Percentiles rank a stretch among this genome's conserved stretches.
phyloP scores from a whole-genome alignment of 2,888 invertebrate species.

The Athripsodes cinereus region DNA sequence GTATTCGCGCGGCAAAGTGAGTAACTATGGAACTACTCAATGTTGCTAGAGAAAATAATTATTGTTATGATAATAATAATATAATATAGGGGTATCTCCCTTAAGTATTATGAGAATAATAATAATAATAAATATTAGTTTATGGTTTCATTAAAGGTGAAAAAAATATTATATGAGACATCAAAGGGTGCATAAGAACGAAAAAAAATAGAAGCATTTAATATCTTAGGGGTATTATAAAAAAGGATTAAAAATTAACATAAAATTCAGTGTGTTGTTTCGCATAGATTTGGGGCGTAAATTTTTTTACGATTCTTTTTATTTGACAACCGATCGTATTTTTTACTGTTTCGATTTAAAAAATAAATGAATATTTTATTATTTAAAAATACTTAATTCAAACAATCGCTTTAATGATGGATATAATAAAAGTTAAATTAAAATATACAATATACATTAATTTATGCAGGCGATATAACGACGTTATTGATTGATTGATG shows the following conservation, averaged over 20 bases:
- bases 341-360: constrained; percentile 16
- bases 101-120: background rate
- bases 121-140: constrained; percentile 26
- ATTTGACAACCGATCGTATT: constrained; percentile 3
- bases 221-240: constrained; percentile 4
- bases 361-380: constrained; percentile 7
- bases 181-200: constrained; percentile 15
- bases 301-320: constrained; percentile 17
- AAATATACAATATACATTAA: background rate
- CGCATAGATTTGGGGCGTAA: constrained; percentile 14
- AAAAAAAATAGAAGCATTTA: constrained; percentile 19
- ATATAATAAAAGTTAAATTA: constrained; percentile 9
- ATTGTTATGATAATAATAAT: constrained; percentile 24
- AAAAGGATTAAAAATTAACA: constrained; percentile 26
- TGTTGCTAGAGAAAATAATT: constrained; percentile 19
- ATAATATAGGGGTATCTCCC: constrained; percentile 20
- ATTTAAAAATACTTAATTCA: constrained; percentile 13
- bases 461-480: constrained; percentile 19
- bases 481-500: constrained; percentile 15
- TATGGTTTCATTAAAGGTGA: constrained; percentile 24
- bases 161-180: constrained; percentile 12
- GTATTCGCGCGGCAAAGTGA: constrained; percentile 8
- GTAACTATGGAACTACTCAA: constrained; percentile 2
- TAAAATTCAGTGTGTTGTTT: constrained; percentile 20
- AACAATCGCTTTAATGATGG: constrained; percentile 6